Evolutionary conservation across 2,113 vertebrate species (phyloP).

Genomic region (Lophochroa leadbeateri): DNA sequence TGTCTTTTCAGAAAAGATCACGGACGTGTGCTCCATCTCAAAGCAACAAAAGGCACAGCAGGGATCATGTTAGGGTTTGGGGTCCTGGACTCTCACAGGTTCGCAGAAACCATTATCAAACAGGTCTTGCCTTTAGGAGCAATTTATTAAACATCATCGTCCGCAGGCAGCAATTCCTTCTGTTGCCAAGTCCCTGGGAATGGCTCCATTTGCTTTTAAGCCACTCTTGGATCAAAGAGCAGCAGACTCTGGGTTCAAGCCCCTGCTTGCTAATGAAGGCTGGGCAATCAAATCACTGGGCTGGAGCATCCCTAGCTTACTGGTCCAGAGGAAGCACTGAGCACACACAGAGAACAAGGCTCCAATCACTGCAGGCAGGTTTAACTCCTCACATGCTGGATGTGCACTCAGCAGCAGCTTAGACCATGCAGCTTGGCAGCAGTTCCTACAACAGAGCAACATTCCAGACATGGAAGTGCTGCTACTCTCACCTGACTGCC

Average conservation of each 20-base stretch:
- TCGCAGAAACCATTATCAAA: neutral
- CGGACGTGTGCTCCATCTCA: neutral
- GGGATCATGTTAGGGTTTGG: neutral
- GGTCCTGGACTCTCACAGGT: neutral
- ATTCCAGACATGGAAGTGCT: neutral
- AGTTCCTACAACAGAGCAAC: neutral
- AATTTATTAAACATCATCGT: neutral
- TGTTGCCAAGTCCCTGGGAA: neutral
- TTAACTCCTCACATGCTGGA: neutral
- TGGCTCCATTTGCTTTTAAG: conserved; percentile 6
- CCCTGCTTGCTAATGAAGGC: neutral
- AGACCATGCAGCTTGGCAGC: neutral
- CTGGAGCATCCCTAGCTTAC: neutral
- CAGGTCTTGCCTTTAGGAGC: neutral
- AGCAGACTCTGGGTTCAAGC: neutral
- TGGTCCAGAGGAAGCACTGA: neutral
- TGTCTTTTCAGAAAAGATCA: neutral
- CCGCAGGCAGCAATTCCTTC: neutral
- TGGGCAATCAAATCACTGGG: neutral
- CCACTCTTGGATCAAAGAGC: neutral
- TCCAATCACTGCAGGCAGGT: neutral
- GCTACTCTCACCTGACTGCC: neutral
- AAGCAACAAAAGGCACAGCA: neutral
- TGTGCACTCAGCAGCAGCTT: neutral
- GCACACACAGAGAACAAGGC: neutral